A percentile compares a stretch with the other conserved stretches of the same genome.
Conservation (phyloP, 92 coral and sea anemone species). For the Scolanthus callimorphus region DNA sequence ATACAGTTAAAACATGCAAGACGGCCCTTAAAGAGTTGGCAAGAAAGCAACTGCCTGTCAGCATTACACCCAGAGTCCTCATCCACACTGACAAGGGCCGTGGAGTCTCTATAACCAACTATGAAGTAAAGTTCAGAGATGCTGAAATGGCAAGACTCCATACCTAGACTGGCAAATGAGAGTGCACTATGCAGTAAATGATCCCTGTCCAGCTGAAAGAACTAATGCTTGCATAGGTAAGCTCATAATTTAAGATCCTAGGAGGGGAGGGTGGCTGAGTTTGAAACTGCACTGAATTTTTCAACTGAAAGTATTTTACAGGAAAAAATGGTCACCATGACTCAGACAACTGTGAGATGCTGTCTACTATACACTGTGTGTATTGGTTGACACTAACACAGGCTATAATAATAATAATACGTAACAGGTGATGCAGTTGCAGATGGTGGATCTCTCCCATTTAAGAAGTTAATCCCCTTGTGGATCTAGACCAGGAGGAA, state of each 20-base stretch:
- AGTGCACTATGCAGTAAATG: no score
- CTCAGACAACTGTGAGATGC: constrained; percentile 13
- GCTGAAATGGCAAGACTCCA: constrained; percentile 29
- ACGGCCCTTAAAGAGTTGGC: no score
- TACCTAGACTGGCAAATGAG: constrained; percentile 25
- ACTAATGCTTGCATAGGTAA: no score
- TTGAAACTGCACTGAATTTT: no score
- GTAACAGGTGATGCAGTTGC: constrained; percentile 46
- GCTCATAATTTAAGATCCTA: no score
- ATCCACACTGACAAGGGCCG: no score
- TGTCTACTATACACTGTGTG: constrained; percentile 16
- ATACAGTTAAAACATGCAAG: constrained; percentile 3
- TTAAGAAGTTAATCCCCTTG: constrained; percentile 24
- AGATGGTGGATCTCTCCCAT: constrained; percentile 45
- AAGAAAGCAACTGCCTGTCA: no score
- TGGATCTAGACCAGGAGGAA: constrained; percentile 19
- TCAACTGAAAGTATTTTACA: constrained; percentile 9
- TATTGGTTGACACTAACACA: constrained; percentile 25
- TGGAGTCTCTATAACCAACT: constrained; percentile 36
- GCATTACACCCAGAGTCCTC: constrained; percentile 6
- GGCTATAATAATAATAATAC: no score
- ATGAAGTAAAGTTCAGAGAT: constrained; percentile 36
- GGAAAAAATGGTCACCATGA: no score
- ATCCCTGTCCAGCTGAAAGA: no score
- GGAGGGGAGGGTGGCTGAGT: no score